phyloP scores from a whole-genome alignment of 2,797 vertebrate species.

The Fistularia commersonii region DNA sequence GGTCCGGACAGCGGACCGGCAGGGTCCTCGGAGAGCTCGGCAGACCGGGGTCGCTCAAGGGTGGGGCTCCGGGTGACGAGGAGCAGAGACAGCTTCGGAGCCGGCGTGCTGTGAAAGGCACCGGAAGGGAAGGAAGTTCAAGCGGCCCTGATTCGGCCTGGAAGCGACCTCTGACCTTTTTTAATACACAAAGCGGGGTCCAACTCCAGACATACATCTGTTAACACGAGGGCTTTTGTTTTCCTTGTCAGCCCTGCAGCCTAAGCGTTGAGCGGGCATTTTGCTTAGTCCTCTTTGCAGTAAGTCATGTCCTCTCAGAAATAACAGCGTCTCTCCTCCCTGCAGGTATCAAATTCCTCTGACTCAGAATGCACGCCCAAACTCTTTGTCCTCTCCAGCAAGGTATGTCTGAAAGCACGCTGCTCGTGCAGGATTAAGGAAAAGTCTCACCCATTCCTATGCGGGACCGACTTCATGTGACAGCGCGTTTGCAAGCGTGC shows the following conservation, averaged over 20 bases:
- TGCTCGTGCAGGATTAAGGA: constrained; percentile 19
- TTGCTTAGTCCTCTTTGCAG: constrained; percentile 15
- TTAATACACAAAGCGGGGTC: constrained; percentile 38
- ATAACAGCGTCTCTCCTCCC: constrained; percentile 19
- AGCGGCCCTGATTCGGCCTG: constrained; percentile 55
- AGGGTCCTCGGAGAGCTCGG: too few relatives aligned
- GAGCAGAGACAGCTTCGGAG: constrained; percentile 40
- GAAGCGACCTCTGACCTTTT: constrained; percentile 68
- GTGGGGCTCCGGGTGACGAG: constrained; percentile 56
- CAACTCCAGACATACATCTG: constrained; percentile 25
- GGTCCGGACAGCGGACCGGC: too few relatives aligned
- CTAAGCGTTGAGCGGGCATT: constrained; percentile 8
- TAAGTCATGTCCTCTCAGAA: constrained; percentile 21
- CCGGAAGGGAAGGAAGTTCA: constrained; percentile 61
- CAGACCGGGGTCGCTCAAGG: too few relatives aligned
- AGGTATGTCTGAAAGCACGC: constrained; percentile 72
- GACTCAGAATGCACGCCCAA: constrained; percentile 85
- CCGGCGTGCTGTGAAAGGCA: constrained; percentile 33
- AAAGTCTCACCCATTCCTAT: constrained; percentile 31
- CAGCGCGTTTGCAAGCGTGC: constrained; percentile 1
- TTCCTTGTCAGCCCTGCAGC: constrained; percentile 20
- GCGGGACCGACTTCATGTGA: constrained; percentile 13
- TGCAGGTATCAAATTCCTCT: constrained; percentile 85
- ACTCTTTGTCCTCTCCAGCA: constrained; percentile 88
- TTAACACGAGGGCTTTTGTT: constrained; percentile 30